A percentile compares a stretch with the other conserved stretches of the same genome.
These are phyloP conservation scores for Chlorodrepanis virens DNA, from an alignment of 2,113 vertebrate genomes.

Conservation along the genomic window DNA sequence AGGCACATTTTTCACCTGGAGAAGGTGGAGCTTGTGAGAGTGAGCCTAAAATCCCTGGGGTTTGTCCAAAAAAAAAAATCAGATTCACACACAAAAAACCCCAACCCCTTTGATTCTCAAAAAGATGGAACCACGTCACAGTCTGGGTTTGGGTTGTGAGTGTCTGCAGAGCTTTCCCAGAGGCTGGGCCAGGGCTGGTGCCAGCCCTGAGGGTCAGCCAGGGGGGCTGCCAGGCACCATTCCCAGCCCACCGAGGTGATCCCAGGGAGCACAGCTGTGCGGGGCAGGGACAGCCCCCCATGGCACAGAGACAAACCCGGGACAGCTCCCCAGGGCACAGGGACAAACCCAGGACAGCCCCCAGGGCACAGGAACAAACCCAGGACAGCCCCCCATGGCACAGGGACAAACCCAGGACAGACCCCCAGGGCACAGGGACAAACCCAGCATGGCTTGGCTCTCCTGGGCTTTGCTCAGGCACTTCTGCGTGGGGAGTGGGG, in stretches of 20 bases:
- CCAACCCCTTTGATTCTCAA: not conserved
- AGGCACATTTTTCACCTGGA: not conserved
- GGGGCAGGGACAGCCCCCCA: not conserved
- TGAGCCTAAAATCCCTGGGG: not conserved
- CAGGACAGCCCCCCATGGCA: no score
- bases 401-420: not conserved
- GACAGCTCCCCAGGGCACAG: no score
- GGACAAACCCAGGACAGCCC: no score
- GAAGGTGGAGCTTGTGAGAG: not conserved
- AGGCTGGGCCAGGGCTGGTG: fast-evolving
- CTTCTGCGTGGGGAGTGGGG: not conserved
- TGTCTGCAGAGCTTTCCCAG: not conserved
- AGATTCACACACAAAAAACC: not conserved
- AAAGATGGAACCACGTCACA: not conserved
- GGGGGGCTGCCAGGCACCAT: fast-evolving
- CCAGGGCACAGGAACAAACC: no score
- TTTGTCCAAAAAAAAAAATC: not conserved
- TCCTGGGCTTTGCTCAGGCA: constrained; percentile 13
- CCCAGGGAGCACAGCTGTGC: not conserved
- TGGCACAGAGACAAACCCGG: not conserved
- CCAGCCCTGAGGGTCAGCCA: not conserved
- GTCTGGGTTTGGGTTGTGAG: fast-evolving
- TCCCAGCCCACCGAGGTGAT: fast-evolving
- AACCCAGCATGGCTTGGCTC: not conserved
- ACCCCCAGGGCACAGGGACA: not conserved